Evolutionary conservation across 2,797 vertebrate species (phyloP).

Genomic region (Spinus olivaceus): DNA sequence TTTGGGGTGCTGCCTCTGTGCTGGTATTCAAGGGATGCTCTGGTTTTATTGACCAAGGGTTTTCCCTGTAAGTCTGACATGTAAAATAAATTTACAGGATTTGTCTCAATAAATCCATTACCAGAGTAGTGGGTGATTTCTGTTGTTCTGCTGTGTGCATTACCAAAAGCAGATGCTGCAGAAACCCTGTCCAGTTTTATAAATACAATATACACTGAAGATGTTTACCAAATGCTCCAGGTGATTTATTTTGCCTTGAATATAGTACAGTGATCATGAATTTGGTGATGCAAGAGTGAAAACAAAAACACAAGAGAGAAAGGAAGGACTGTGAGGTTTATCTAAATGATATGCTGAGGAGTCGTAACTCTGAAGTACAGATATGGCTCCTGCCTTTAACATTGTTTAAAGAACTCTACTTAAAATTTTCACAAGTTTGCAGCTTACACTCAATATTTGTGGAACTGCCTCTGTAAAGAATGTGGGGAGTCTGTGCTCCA

Average conservation of each 20-base stretch:
- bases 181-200: constrained; percentile 28
- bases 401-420: neutral
- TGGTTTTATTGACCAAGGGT: neutral
- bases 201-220: neutral
- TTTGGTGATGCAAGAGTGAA: neutral
- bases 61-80: neutral
- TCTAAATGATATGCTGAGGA: neutral
- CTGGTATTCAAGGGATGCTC: neutral
- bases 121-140: constrained; percentile 10
- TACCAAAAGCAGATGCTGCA: constrained; percentile 41
- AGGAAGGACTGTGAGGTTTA: neutral
- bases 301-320: neutral
- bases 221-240: neutral
- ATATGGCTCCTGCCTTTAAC: neutral
- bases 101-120: neutral
- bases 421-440: neutral
- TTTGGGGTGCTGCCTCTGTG: neutral
- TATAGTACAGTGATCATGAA: neutral
- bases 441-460: rapidly evolving
- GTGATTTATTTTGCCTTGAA: neutral
- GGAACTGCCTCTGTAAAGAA: neutral
- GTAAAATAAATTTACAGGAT: neutral
- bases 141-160: neutral
- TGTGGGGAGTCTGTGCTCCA: neutral
- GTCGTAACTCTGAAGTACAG: neutral